Conservation (phyloP, 2,888 invertebrate genomes). For the Eupithecia centaureata region DNA sequence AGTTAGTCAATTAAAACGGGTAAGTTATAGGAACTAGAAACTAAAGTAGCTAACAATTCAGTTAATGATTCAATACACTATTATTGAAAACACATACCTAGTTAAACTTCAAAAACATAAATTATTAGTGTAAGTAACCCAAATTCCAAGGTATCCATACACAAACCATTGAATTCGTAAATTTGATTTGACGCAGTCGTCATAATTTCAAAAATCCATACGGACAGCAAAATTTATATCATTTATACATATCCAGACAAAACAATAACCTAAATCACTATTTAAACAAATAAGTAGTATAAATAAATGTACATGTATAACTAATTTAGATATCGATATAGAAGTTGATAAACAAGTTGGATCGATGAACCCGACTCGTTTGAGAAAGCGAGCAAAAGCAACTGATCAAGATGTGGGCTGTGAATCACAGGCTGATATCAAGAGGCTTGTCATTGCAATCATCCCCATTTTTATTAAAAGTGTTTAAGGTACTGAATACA, state of each 20-base stretch:
- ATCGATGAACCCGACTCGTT: constrained; percentile 3
- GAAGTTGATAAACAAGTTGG: constrained; percentile 1
- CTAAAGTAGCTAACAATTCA: no score
- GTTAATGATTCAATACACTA: not conserved
- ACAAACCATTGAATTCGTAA: not conserved
- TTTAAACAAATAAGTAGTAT: not conserved
- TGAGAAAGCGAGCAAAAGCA: constrained; percentile 40
- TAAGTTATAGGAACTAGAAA: not conserved
- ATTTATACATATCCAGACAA: not conserved
- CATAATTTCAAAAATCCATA: no score
- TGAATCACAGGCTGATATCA: constrained; percentile 11
- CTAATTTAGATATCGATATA: constrained; percentile 1
- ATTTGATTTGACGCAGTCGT: not conserved
- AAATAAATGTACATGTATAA: not conserved
- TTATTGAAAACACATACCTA: no score
- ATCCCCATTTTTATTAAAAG: not conserved
- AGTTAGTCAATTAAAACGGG: not conserved
- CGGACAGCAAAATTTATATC: no score
- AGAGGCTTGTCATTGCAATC: not conserved
- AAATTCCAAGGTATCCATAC: not conserved
- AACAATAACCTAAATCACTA: not conserved
- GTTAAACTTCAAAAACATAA: no score
- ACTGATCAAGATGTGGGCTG: constrained; percentile 16
- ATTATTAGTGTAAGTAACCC: no score
- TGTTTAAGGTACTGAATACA: constrained; percentile 22